Evolutionary conservation across 2,113 vertebrate species (phyloP), one percentile per base, ranked within the genome.

Genomic region (Erythrolamprus reginae): DNA sequence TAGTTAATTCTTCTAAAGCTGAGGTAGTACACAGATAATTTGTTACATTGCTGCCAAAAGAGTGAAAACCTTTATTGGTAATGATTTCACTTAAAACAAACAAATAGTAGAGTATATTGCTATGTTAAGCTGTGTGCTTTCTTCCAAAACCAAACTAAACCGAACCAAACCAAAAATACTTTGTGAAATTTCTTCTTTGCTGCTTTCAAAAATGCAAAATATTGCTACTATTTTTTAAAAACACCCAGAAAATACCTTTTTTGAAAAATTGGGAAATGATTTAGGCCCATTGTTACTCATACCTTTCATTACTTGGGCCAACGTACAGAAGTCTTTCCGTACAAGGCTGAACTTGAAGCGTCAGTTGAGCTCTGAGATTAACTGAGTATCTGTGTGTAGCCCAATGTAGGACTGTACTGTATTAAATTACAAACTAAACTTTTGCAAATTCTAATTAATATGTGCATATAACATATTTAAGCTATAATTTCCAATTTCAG

Each of bases 401-500:
- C 19, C 26, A 47, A n/a, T 45, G 45, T 61, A 21, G 23, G 10
- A n/a, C 28, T 65, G 45, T 17, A 50, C 3, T 19, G 19, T 38
- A 50, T 88, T 88, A 88, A 50, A 3, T 5, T 33, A n/a, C 15
- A 88, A 12, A 6, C 50, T 61, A 61, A 61, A 42, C 21, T 33
- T 48, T 17, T 56, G 82, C 26, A 84, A 55, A 84, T 58, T 84
- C n/a, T 5, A 77, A 56, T 89, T 58, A 88, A 77, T 42, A 83
- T 91, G 47, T 33, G 5, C 23, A 86, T 84, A 89, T 17, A 8
- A 92, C 6, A 24, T 93, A 92, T 88, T 92, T 53, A 90, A 52
- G 90, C 92, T 65, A 83, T 90, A 84, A 89, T 92, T 84, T 88
- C 70, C 92, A 89, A 92, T 10, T 56, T 56, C 89, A 84, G n/a